These are phyloP conservation scores for Sphinx pinastri DNA, from an alignment of 2,888 invertebrate species.

Conservation along the genomic window DNA sequence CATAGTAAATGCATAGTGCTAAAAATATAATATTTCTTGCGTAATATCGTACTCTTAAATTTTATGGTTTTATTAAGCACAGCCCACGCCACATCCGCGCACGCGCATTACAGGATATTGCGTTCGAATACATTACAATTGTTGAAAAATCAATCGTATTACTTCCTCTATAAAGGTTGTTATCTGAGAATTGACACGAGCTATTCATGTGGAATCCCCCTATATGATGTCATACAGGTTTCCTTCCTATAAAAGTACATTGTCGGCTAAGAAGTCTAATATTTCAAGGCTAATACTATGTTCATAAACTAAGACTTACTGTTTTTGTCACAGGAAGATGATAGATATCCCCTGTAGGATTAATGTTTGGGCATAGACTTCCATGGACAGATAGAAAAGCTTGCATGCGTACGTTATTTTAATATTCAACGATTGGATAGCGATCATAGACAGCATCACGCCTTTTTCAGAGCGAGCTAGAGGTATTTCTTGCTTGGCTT, in stretches of 20 bases:
- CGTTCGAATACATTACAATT: neutral
- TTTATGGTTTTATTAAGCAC: conserved; percentile 46
- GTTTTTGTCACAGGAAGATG: too few species aligned
- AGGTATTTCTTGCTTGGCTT: too few species aligned
- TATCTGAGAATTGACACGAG: neutral
- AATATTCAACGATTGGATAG: too few species aligned
- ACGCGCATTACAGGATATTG: conserved; percentile 70
- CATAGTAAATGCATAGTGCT: conserved; percentile 27
- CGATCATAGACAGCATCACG: too few species aligned
- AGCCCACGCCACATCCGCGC: conserved; percentile 71
- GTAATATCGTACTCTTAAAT: conserved; percentile 41
- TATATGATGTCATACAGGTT: conserved; percentile 53
- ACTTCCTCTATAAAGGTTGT: neutral
- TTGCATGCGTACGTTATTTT: too few species aligned
- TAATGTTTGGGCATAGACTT: neutral
- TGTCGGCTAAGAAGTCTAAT: conserved; percentile 4
- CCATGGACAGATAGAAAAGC: too few species aligned
- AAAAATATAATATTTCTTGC: conserved; percentile 38
- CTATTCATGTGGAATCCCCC: conserved; percentile 34
- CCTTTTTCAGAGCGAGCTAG: too few species aligned
- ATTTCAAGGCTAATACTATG: neutral
- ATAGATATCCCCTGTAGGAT: too few species aligned
- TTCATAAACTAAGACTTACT: neutral
- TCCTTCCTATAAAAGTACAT: conserved; percentile 46
- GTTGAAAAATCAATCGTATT: conserved; percentile 12